Conservation (phyloP, 2,888 invertebrate genomes). For the Mimachlamys varia region DNA sequence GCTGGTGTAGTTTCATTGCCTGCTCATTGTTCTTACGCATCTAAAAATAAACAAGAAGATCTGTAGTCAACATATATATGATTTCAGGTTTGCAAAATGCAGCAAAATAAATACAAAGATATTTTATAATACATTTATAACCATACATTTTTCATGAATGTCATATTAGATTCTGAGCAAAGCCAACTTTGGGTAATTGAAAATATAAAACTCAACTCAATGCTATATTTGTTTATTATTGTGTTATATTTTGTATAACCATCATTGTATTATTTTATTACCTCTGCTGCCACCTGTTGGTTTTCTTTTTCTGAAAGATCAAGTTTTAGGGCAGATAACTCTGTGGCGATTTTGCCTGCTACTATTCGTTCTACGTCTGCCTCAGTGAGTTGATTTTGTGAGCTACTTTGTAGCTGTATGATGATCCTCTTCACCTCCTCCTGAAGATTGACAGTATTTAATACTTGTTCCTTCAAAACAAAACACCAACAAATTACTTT, state of each 20-base stretch:
- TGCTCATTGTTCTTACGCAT: conserved; percentile 53
- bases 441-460: conserved; percentile 51
- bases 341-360: conserved; percentile 54
- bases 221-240: no score
- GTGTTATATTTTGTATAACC: no score
- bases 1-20: conserved; percentile 44
- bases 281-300: conserved; percentile 41
- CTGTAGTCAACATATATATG: no score
- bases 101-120: no score
- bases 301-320: conserved; percentile 46
- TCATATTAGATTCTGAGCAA: no score
- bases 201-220: no score
- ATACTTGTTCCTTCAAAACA: background rate
- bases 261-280: conserved; percentile 24
- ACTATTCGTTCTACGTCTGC: conserved; percentile 63
- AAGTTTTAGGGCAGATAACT: conserved; percentile 53
- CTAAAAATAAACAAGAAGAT: conserved; percentile 41
- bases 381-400: conserved; percentile 50
- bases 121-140: no score
- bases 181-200: no score
- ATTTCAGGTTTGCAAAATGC: no score
- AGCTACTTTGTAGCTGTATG: conserved; percentile 57
- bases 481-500: background rate
- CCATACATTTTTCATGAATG: no score
- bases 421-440: conserved; percentile 62